Conservation (phyloP, 1,140 invertebrate species). For the Micrasema longulum region DNA sequence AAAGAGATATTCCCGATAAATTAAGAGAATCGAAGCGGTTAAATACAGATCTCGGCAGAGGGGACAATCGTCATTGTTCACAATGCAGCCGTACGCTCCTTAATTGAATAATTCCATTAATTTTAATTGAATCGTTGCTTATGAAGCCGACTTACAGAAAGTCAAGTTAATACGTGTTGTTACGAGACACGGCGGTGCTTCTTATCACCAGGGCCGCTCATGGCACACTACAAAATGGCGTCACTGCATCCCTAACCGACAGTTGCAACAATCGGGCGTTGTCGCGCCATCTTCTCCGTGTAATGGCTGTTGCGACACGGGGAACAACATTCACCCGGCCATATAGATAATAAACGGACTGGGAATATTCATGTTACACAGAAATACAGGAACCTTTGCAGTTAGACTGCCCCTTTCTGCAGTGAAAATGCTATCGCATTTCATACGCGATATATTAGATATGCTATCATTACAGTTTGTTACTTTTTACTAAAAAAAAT, state of each 20-base stretch:
- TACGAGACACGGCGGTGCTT: not conserved
- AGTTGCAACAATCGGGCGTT: not conserved
- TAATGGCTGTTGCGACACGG: slow-evolving; percentile 23
- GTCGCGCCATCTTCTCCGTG: slow-evolving; percentile 14
- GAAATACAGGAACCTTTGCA: not conserved
- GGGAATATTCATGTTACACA: not conserved
- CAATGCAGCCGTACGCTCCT: not conserved
- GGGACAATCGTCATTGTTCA: slow-evolving; percentile 28
- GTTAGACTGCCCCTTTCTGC: not conserved
- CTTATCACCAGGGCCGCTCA: not conserved
- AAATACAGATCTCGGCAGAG: not conserved
- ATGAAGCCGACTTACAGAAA: not conserved
- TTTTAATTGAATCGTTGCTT: slow-evolving; percentile 31
- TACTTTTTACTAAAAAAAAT: too few species aligned
- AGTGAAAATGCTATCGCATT: not conserved
- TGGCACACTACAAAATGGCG: slow-evolving; percentile 19
- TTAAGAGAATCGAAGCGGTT: too few species aligned
- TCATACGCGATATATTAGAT: too few species aligned
- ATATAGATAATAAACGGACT: slow-evolving; percentile 3
- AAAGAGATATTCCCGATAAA: too few species aligned
- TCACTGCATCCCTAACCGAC: not conserved
- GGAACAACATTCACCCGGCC: slow-evolving; percentile 6
- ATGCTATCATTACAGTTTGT: too few species aligned
- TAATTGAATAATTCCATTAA: slow-evolving; percentile 30
- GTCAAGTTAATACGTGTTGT: slow-evolving; percentile 15